phyloP scores from a whole-genome alignment of 2,888 invertebrate genomes.

The Drosophila prostipennis region DNA sequence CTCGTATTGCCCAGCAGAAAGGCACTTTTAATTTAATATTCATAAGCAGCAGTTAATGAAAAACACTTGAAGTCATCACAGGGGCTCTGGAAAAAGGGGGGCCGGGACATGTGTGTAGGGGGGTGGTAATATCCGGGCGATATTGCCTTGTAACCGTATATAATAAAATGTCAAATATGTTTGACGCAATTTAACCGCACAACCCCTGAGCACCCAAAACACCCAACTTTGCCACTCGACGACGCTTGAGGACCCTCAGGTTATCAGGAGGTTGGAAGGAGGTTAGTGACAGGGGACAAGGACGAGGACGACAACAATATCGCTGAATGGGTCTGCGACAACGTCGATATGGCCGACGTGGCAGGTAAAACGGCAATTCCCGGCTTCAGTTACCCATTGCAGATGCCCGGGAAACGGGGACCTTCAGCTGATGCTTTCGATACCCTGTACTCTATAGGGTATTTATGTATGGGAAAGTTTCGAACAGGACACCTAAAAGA shows the following conservation, averaged over 20 bases:
- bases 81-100: conserved; percentile 7
- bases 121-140: conserved; percentile 21
- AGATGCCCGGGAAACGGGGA: conserved; percentile 10
- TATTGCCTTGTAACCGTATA: conserved; percentile 43
- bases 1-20: conserved; percentile 12
- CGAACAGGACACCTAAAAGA: too few relatives aligned
- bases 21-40: conserved; percentile 74
- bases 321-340: conserved; percentile 12
- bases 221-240: conserved; percentile 62
- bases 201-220: conserved; percentile 35
- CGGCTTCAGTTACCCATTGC: conserved; percentile 50
- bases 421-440: background rate
- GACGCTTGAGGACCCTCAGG: conserved; percentile 73
- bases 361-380: conserved; percentile 67
- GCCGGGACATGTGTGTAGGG: conserved; percentile 11
- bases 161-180: conserved; percentile 80
- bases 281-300: conserved; percentile 3
- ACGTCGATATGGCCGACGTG: conserved; percentile 13
- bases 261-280: conserved; percentile 8
- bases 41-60: conserved; percentile 77
- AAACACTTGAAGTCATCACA: conserved; percentile 68
- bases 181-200: conserved; percentile 77
- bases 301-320: conserved; percentile 9
- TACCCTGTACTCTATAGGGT: background rate
- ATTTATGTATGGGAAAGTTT: background rate